A percentile compares a stretch with the other conserved stretches of the same genome.
Evolutionary conservation across 2,888 invertebrate species (phyloP).

Genomic region (Theretra japonica): DNA sequence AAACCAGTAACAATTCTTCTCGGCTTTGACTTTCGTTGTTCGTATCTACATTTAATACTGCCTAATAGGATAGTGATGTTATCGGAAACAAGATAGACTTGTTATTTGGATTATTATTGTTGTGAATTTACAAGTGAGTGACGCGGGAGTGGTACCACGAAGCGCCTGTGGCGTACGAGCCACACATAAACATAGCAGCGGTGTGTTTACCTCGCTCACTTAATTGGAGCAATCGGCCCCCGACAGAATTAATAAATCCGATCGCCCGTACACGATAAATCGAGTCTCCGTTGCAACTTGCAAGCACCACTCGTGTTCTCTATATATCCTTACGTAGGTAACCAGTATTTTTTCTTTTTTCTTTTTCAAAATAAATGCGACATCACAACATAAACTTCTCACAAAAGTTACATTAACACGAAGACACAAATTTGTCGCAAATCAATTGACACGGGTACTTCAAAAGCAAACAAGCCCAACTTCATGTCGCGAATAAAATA

Average conservation of each 20-base stretch:
- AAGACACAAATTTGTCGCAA: constrained; percentile 11
- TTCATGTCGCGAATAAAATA: constrained; percentile 38
- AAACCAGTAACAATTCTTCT: too few species aligned
- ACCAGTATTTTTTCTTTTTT: neutral
- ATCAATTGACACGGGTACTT: constrained; percentile 22
- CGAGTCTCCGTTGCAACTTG: constrained; percentile 39
- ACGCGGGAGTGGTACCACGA: constrained; percentile 57
- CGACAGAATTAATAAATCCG: constrained; percentile 79
- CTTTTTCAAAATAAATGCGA: neutral
- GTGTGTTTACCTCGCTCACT: constrained; percentile 75
- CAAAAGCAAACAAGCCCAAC: constrained; percentile 25
- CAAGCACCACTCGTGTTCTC: constrained; percentile 8
- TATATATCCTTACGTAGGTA: constrained; percentile 7
- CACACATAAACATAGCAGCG: constrained; percentile 68
- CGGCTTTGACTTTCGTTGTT: too few species aligned
- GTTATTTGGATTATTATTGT: constrained; percentile 34
- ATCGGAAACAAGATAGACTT: constrained; percentile 7
- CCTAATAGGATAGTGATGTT: constrained; percentile 1
- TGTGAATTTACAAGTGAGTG: constrained; percentile 59
- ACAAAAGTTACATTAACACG: neutral
- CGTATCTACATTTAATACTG: neutral
- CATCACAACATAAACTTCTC: neutral
- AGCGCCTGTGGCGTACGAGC: constrained; percentile 45
- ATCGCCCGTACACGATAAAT: constrained; percentile 70
- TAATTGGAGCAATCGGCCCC: constrained; percentile 78